Conservation (phyloP, 2,888 invertebrate species). For the Leucozona laternaria region DNA sequence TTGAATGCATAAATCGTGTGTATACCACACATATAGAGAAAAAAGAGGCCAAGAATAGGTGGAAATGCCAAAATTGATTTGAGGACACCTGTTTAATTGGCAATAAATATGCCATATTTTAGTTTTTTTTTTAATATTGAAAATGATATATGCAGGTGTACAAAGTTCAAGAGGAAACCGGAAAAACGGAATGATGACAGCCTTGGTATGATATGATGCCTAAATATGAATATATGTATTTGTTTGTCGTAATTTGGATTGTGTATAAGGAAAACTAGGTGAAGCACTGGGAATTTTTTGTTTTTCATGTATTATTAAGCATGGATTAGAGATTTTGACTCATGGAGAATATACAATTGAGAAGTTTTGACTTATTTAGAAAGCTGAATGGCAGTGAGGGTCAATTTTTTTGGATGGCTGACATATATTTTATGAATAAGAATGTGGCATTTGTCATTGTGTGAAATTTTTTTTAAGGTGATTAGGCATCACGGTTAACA, state of each 20-base stretch:
- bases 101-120: constrained; percentile 51
- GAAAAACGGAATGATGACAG: constrained; percentile 36
- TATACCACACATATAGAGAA: constrained; percentile 4
- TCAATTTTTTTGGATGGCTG: neutral
- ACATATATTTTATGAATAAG: neutral
- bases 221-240: neutral
- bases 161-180: constrained; percentile 28
- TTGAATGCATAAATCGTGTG: constrained; percentile 51
- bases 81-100: constrained; percentile 72
- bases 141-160: neutral
- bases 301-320: neutral
- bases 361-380: neutral
- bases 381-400: neutral
- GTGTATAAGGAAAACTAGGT: constrained; percentile 23
- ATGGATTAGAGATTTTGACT: neutral
- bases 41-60: constrained; percentile 30
- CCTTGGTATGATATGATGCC: neutral
- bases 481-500: neutral
- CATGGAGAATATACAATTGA: neutral
- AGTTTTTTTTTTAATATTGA: constrained; percentile 1
- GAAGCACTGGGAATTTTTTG: neutral
- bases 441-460: neutral
- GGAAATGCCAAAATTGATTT: constrained; percentile 37
- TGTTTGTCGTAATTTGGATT: neutral
- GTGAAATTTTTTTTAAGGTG: neutral